Base-by-base conservation (phyloP, 2,113 vertebrate genomes). In the Sialia sialis region DNA sequence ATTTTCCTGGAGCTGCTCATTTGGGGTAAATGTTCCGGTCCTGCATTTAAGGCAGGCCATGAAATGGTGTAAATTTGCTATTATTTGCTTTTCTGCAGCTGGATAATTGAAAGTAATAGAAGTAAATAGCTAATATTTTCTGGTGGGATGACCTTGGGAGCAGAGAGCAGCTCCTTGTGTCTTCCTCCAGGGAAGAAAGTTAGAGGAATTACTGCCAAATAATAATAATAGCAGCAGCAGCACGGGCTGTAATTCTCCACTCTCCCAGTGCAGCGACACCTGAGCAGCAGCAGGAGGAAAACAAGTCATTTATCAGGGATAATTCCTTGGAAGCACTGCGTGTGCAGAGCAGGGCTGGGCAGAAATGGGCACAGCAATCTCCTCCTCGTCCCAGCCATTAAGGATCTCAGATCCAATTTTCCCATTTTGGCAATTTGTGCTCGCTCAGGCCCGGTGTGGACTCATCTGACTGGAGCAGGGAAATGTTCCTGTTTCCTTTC, bases 201-300 rank as follows among this genome's bases (percentile, higher is more conserved):
- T 78, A 70, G 83, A 87, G 92, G 84, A 95, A 94, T 90, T 94
- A 89, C 91, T 90, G 86, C 83, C 90, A 95, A 95, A 94, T 92
- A 90, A 93, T 95, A 93, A 94, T 90, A 88, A 92, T 77, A 82
- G 38, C 51, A 90, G 63, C 90, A 88, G 76, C 93, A 87, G 87
- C 27, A 7, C 6, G 7, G 89, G 89, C 96, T 96, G 77, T 94
- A 94, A 89, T 94, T 89, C 86, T 92, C 21, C 5, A 1, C 83
- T 89, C 69, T 75, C 70, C 78, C 29, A 41, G 84, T 81, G 26
- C 74, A 72, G 81, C 10, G 3, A 27, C 90, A 91, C 93, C 93
- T 95, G 82, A 96, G 77, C 92, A 91, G 48, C 80, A 72, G 86
- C 22, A 10, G 20, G 76, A 77, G 75, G 88, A 86, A 95, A 93